phyloP scores from a whole-genome alignment of 1,140 invertebrate species.

The Heliothis subflexa region DNA sequence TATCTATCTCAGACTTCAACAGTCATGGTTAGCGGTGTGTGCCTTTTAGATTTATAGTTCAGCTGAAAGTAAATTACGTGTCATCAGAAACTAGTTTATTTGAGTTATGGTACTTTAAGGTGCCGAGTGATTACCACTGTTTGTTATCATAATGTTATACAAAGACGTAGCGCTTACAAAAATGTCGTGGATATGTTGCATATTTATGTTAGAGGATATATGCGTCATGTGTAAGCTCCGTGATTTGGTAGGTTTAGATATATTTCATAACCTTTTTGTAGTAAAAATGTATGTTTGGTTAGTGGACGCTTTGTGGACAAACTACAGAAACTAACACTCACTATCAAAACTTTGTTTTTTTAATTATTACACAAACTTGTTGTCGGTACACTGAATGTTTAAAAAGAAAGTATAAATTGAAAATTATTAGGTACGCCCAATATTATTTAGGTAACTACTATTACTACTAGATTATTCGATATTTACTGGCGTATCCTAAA shows the following conservation, averaged over 20 bases:
- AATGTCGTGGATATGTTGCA: constrained; percentile 6
- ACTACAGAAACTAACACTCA: no score
- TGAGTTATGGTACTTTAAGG: constrained; percentile 9
- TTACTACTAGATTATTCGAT: constrained; percentile 8
- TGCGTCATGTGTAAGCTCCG: neutral
- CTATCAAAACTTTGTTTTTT: no score
- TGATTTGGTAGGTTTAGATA: neutral
- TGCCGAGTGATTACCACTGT: constrained; percentile 9
- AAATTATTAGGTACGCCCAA: no score
- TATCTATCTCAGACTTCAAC: neutral
- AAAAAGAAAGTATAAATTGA: no score
- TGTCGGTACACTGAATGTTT: no score
- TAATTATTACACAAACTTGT: no score
- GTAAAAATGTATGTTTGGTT: no score
- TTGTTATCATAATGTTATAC: neutral
- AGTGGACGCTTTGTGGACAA: no score
- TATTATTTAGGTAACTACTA: no score
- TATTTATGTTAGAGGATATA: neutral
- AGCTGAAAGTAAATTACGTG: constrained; percentile 20
- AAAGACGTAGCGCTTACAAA: constrained; percentile 3
- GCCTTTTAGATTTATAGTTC: constrained; percentile 15
- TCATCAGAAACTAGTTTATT: constrained; percentile 24
- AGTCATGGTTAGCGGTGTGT: neutral
- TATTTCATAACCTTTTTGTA: no score
- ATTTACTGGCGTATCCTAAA: constrained; percentile 14